These are phyloP conservation scores for Stenolophus ochropezus DNA, from an alignment of 2,888 invertebrate species.

Conservation along the genomic window DNA sequence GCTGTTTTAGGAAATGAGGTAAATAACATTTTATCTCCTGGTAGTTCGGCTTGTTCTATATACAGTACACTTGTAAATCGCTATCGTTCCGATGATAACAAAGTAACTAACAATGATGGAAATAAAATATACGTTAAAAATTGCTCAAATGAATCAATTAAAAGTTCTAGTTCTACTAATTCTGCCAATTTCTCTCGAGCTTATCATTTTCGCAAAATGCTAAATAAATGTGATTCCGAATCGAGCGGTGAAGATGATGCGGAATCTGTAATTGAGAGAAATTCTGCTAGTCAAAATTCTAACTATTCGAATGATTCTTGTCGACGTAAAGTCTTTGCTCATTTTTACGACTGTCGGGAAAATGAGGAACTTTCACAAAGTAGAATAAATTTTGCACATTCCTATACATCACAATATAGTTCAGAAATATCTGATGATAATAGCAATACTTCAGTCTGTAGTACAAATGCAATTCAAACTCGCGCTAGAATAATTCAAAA, in stretches of 20 bases:
- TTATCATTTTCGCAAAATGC: neutral
- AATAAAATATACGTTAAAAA: neutral
- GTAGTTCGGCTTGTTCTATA: neutral
- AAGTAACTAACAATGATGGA: neutral
- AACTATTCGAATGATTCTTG: neutral
- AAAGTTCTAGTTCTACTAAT: neutral
- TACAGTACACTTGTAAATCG: neutral
- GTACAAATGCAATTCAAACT: no score
- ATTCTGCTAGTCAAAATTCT: neutral
- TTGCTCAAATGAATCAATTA: neutral
- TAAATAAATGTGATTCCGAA: neutral
- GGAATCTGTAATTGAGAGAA: neutral
- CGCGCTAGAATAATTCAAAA: no score
- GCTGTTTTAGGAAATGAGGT: constrained; percentile 70
- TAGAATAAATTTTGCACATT: no score
- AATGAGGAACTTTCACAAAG: no score
- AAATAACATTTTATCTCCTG: constrained; percentile 45
- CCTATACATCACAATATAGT: no score
- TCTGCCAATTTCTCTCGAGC: neutral
- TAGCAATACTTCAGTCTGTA: no score
- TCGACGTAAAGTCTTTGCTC: neutral
- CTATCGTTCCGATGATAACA: neutral
- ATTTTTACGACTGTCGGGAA: neutral
- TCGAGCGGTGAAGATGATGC: neutral
- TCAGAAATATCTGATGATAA: no score